These are phyloP conservation scores for Argyresthia goedartella DNA, from an alignment of 2,888 invertebrate species.

Conservation along the genomic window DNA sequence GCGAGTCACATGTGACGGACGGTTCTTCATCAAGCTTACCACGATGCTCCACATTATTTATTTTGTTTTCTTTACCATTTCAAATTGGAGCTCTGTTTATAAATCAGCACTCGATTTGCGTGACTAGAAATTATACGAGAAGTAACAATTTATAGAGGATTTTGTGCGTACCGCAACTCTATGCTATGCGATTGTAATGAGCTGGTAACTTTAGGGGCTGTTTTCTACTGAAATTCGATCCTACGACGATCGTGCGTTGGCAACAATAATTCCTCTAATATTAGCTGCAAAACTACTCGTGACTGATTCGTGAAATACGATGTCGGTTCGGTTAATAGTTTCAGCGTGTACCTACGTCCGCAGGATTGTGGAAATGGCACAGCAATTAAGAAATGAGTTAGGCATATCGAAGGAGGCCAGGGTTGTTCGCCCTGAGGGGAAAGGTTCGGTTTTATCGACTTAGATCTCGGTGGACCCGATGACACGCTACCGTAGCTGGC, in stretches of 20 bases:
- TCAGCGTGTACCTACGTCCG: conserved; percentile 12
- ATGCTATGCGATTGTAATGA: conserved; percentile 6
- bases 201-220: conserved; percentile 1
- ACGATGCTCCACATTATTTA: too few species aligned
- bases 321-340: conserved; percentile 3
- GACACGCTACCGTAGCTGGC: not conserved
- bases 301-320: not conserved
- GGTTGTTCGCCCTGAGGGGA: conserved; percentile 22
- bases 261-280: conserved; percentile 2
- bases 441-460: conserved; percentile 31
- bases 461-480: conserved; percentile 22
- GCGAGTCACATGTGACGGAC: too few species aligned
- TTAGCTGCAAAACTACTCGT: not conserved
- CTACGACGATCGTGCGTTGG: conserved; percentile 2
- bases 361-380: conserved; percentile 21
- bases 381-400: conserved; percentile 28
- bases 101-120: conserved; percentile 36
- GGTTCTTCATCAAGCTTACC: too few species aligned
- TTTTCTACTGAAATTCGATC: conserved; percentile 4
- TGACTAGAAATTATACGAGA: conserved; percentile 42
- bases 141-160: conserved; percentile 2
- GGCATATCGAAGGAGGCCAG: conserved; percentile 32
- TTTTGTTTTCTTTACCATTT: too few species aligned
- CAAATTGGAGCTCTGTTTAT: conserved; percentile 15
- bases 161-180: not conserved